A percentile compares a stretch with the other conserved stretches of the same genome.
Conservation (phyloP, 2,113 vertebrate genomes). For the Nematolebias whitei region DNA sequence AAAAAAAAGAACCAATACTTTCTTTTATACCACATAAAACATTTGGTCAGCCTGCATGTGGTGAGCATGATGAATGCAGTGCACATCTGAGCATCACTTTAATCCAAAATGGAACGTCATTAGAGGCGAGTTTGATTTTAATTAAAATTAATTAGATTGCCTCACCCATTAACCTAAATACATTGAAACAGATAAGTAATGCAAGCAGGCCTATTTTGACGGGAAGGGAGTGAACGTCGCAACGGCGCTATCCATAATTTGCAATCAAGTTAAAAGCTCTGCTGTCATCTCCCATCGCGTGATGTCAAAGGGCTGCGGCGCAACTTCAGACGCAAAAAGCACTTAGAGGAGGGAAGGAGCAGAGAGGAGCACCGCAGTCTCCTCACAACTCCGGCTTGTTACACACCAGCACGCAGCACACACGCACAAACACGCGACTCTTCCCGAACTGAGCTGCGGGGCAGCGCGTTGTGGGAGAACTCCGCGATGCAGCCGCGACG, state of each 20-base stretch:
- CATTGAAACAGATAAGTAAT: conserved; percentile 79
- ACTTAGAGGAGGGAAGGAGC: conserved; percentile 51
- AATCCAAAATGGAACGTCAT: conserved; percentile 75
- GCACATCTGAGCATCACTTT: conserved; percentile 62
- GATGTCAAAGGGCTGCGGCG: conserved; percentile 77
- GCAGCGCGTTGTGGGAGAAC: conserved; percentile 20
- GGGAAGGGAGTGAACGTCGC: conserved; percentile 65
- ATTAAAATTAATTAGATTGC: conserved; percentile 80
- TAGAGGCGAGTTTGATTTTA: conserved; percentile 76
- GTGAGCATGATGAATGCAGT: conserved; percentile 50
- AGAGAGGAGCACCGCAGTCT: conserved; percentile 57
- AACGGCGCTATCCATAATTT: conserved; percentile 77
- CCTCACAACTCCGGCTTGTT: conserved; percentile 40
- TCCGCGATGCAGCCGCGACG: conserved; percentile 25
- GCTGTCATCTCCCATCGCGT: conserved; percentile 78
- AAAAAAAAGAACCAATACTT: conserved; percentile 19
- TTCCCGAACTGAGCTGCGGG: conserved; percentile 19
- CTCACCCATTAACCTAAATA: conserved; percentile 80
- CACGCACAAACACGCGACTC: conserved; percentile 50
- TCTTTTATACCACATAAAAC: conserved; percentile 8
- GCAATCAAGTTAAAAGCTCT: conserved; percentile 82
- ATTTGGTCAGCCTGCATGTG: background rate
- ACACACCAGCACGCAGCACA: conserved; percentile 8
- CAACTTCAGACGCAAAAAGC: conserved; percentile 75
- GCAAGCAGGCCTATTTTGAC: conserved; percentile 76